Conservation (phyloP, 92 coral and sea anemone species). For the Zoanthus sociatus region DNA sequence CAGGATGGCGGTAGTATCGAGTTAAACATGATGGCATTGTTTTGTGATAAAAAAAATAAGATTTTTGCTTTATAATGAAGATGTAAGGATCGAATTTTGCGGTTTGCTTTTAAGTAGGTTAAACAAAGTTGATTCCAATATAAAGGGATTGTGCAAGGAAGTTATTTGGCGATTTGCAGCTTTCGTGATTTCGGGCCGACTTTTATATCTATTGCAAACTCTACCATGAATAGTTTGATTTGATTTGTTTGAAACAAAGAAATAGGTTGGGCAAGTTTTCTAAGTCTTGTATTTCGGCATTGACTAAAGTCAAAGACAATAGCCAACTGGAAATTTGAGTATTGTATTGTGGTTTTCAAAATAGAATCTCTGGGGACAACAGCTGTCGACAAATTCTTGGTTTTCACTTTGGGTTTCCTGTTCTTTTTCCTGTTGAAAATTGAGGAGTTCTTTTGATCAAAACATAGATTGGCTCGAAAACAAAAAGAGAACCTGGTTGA, state of each 20-base stretch:
- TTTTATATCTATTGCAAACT: too few species aligned
- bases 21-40: background rate
- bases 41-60: too few species aligned
- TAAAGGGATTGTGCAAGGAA: background rate
- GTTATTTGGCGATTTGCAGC: too few species aligned
- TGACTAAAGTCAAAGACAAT: background rate
- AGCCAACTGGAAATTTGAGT: conserved; percentile 6
- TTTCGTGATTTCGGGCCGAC: too few species aligned
- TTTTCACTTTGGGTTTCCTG: conserved; percentile 14
- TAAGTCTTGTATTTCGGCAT: background rate
- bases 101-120: background rate
- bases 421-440: conserved; percentile 24
- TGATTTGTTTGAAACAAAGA: too few species aligned
- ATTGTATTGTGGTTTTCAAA: conserved; percentile 32
- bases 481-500: background rate
- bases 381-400: conserved; percentile 44
- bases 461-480: background rate
- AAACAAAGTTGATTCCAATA: background rate
- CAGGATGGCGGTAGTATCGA: background rate
- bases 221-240: too few species aligned
- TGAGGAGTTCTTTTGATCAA: background rate
- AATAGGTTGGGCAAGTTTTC: background rate
- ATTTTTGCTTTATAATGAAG: background rate
- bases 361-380: conserved; percentile 41
- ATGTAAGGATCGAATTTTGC: background rate